Evolutionary conservation across 1,140 invertebrate species (phyloP).

Genomic region (Pollicipes pollicipes): DNA sequence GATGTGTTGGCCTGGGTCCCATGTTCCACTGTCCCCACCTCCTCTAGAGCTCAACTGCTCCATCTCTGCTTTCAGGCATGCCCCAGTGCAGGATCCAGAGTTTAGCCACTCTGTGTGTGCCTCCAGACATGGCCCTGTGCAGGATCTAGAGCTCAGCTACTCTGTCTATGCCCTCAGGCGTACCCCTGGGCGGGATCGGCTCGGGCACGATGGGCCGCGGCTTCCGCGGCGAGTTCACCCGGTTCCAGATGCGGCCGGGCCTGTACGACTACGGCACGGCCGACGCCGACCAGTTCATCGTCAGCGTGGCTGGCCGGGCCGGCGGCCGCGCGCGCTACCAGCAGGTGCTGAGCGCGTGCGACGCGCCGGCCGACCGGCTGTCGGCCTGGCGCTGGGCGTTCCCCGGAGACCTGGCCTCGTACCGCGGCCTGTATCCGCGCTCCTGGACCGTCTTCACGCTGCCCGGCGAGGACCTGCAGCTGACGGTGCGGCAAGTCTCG

Average conservation of each 20-base stretch:
- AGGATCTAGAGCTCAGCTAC: too few relatives aligned
- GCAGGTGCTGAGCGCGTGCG: conserved; percentile 42
- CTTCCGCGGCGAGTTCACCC: conserved; percentile 80
- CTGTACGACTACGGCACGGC: conserved; percentile 67
- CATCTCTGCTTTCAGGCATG: too few relatives aligned
- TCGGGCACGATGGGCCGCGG: conserved; percentile 74
- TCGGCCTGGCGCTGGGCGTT: conserved; percentile 58
- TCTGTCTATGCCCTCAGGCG: conserved; percentile 52
- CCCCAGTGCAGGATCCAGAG: too few relatives aligned
- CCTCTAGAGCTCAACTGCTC: too few relatives aligned
- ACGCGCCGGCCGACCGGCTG: conserved; percentile 24
- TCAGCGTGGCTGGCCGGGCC: conserved; percentile 43
- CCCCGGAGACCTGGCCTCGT: conserved; percentile 47
- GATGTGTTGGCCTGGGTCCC: too few relatives aligned
- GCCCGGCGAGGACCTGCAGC: conserved; percentile 50
- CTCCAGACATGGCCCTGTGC: too few relatives aligned
- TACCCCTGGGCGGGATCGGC: conserved; percentile 78
- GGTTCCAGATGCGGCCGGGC: conserved; percentile 70
- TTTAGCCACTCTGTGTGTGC: too few relatives aligned
- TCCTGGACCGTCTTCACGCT: conserved; percentile 79
- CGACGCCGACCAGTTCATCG: conserved; percentile 67
- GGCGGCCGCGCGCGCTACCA: conserved; percentile 59
- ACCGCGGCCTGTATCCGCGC: conserved; percentile 72
- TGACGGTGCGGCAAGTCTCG: conserved; percentile 69
- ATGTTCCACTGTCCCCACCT: too few relatives aligned